These are phyloP conservation scores for Tachina lurida DNA, from an alignment of 2,888 invertebrate species.

Conservation along the genomic window DNA sequence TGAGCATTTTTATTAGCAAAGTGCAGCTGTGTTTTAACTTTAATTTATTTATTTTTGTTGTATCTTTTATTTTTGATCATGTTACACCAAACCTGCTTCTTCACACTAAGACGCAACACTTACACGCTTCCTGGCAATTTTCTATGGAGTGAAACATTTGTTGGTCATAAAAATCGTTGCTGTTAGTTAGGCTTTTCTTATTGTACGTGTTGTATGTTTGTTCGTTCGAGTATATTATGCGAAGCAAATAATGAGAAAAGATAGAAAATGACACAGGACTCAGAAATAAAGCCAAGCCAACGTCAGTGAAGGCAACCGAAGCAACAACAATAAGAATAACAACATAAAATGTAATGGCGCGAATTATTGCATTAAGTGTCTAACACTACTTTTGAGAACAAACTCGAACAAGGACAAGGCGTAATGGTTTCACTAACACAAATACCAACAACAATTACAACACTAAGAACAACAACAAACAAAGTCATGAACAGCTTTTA, in stretches of 20 bases:
- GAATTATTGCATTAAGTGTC: slow-evolving; percentile 71
- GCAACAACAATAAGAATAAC: slow-evolving; percentile 48
- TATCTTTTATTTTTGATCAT: slow-evolving; percentile 29
- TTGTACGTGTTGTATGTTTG: background rate
- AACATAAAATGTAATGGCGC: slow-evolving; percentile 69
- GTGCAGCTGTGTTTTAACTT: slow-evolving; percentile 69
- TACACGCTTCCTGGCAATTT: slow-evolving; percentile 8
- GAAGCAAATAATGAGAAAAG: slow-evolving; percentile 39
- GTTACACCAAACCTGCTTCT: slow-evolving; percentile 11
- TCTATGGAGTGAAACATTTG: slow-evolving; percentile 45
- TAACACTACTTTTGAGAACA: slow-evolving; percentile 62
- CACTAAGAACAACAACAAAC: slow-evolving; percentile 34
- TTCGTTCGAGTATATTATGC: slow-evolving; percentile 29
- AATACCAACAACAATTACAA: slow-evolving; percentile 31
- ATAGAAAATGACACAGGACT: slow-evolving; percentile 48
- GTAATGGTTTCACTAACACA: slow-evolving; percentile 43
- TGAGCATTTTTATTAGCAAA: slow-evolving; percentile 64
- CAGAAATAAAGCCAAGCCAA: slow-evolving; percentile 33
- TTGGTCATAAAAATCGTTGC: slow-evolving; percentile 56
- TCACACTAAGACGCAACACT: slow-evolving; percentile 1
- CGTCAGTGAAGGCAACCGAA: slow-evolving; percentile 42
- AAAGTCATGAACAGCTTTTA: slow-evolving; percentile 46
- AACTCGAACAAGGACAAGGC: slow-evolving; percentile 58
- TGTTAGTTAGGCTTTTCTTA: slow-evolving; percentile 56
- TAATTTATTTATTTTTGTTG: slow-evolving; percentile 57